These are phyloP conservation scores for Catocala fraxini DNA, from an alignment of 2,888 invertebrate species.

Conservation along the genomic window DNA sequence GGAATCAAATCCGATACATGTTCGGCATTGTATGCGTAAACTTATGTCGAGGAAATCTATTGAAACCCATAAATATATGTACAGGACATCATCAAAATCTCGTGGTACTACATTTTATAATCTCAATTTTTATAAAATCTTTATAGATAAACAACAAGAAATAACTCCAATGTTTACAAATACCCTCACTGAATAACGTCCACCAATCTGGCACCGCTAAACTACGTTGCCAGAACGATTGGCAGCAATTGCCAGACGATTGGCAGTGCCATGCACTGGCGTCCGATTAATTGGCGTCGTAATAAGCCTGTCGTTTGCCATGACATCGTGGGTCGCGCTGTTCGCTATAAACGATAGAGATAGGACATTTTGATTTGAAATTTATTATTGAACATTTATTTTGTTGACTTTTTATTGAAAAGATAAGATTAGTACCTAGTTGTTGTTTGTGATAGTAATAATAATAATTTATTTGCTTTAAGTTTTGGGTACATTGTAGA, in stretches of 20 bases:
- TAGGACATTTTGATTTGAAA: conserved; percentile 1
- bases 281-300: conserved; percentile 42
- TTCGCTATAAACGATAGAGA: not conserved
- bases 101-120: too few species aligned
- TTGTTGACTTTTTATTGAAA: too few species aligned
- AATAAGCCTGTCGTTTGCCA: conserved; percentile 43
- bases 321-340: conserved; percentile 1
- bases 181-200: conserved; percentile 7
- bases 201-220: conserved; percentile 26
- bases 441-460: too few species aligned
- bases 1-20: too few species aligned
- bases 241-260: conserved; percentile 33
- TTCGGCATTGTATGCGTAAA: too few species aligned
- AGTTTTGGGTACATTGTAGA: too few species aligned
- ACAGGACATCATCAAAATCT: too few species aligned
- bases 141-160: not conserved
- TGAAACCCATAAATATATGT: too few species aligned
- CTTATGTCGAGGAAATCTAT: too few species aligned
- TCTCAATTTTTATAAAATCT: too few species aligned
- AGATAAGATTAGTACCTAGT: too few species aligned
- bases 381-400: not conserved
- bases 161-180: conserved; percentile 5
- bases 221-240: conserved; percentile 20
- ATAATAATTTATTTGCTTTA: too few species aligned
- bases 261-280: conserved; percentile 24